phyloP scores from a whole-genome alignment of 1,140 invertebrate genomes.

The Lordiphosa clarofinis region DNA sequence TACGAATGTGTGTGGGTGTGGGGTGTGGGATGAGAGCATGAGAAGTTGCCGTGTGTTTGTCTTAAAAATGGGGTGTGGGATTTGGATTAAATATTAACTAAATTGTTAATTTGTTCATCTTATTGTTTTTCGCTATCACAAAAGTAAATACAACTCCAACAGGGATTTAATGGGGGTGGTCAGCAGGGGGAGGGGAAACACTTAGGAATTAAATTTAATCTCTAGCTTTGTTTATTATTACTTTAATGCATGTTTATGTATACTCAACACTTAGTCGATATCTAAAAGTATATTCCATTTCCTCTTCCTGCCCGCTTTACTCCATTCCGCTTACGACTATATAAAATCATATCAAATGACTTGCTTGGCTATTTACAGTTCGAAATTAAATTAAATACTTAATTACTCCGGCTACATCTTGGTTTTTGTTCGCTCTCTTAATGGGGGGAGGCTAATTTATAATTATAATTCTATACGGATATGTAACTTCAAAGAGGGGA shows the following conservation, averaged over 20 bases:
- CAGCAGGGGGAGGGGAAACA: conserved; percentile 16
- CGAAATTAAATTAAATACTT: conserved; percentile 24
- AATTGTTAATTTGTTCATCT: conserved; percentile 61
- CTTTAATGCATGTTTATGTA: conserved; percentile 49
- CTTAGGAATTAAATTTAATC: conserved; percentile 49
- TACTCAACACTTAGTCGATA: conserved; percentile 68
- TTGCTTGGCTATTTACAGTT: conserved; percentile 57
- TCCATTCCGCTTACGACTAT: conserved; percentile 14
- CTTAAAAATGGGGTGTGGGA: conserved; percentile 38
- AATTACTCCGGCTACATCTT: conserved; percentile 28
- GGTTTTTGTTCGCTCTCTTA: conserved; percentile 16
- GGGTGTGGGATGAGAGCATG: conserved; percentile 8
- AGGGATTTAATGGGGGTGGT: conserved; percentile 24
- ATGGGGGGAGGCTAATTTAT: conserved; percentile 3
- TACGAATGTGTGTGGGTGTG: conserved; percentile 9
- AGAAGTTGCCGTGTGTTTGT: conserved; percentile 20
- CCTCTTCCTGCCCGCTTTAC: conserved; percentile 22
- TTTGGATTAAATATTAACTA: conserved; percentile 35
- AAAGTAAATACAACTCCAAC: conserved; percentile 74
- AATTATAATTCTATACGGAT: conserved; percentile 18
- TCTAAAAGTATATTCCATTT: conserved; percentile 45
- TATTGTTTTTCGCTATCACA: conserved; percentile 74
- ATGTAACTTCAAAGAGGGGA: conserved; percentile 21
- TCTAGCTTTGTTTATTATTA: conserved; percentile 39
- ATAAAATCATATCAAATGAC: conserved; percentile 74